Evolutionary conservation across 2,113 vertebrate species (phyloP), one percentile per base, ranked within the genome.

Genomic region (Dolichallabes microphthalmus): DNA sequence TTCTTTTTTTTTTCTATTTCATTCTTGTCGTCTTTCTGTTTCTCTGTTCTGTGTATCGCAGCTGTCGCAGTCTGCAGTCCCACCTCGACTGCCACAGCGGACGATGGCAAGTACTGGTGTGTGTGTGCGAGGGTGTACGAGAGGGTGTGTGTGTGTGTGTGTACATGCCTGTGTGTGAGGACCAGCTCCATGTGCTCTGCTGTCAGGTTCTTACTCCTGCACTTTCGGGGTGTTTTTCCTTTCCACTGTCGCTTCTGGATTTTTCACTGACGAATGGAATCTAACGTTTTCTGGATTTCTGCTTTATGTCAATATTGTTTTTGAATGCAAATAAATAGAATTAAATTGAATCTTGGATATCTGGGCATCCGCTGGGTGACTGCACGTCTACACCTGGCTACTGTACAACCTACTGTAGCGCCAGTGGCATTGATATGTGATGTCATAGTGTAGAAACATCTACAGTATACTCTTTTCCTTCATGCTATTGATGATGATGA

Each of bases 51-150:
- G 27, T 80, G 39, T 84, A 22, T 71, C 82, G 55, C 82, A 90
- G 90, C 80, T 88, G 19, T 69, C 87, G 30, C 7, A 92, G 90
- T 69, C 82, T 92, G 30, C 91, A 90, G 79, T 92, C 89, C 88
- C 90, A 86, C 4, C 35, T 92, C 89, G 92, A 93, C 92, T 1
- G 58, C 1, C 66, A 82, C 2, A 93, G 93, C 7, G 90, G 92
- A 57, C 91, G 89, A 0, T 94, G 93, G 95, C 93, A 84, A 91
- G 90, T 88, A 66, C 13, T n/a, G 25, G 11, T 60, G 2, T 20
- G 3, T 61, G 78, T 45, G 25, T 68, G 53, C 45, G 74, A 64
- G n/a, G 27, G 50, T 84, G 52, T 20, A 1, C 3, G 14, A 12
- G 64, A 57, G 15, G 55, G 11, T 74, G 35, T 83, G 32, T 76